phyloP scores from a whole-genome alignment of 2,113 vertebrate species.

The Cyprinodon variegatus region DNA sequence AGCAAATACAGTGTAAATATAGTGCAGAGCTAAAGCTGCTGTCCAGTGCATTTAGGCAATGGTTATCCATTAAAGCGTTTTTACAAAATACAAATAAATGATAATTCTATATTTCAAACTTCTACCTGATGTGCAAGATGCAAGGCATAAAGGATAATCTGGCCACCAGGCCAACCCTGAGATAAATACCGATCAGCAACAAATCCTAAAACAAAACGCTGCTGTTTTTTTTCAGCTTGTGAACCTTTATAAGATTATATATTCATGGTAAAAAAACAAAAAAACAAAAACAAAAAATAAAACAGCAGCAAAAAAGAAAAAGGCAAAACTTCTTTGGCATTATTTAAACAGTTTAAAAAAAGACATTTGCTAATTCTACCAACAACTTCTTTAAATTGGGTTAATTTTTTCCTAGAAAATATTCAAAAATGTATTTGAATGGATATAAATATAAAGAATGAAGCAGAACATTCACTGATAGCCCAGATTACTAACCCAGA shows the following conservation, averaged over 20 bases:
- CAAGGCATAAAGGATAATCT: not conserved
- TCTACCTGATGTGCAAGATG: not conserved
- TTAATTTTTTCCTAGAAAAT: not conserved
- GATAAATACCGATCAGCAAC: not conserved
- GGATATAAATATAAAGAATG: not conserved
- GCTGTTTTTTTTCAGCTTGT: not conserved
- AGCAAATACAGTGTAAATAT: not conserved
- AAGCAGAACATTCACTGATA: not conserved
- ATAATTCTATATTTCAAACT: slow-evolving; percentile 2
- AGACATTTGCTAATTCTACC: not conserved
- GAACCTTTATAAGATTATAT: not conserved
- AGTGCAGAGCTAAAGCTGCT: not conserved
- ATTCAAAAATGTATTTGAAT: not conserved
- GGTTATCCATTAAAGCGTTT: not conserved
- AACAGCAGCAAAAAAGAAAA: too few relatives aligned
- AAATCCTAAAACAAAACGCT: not conserved
- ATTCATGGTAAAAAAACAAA: not conserved
- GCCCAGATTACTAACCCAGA: too few relatives aligned
- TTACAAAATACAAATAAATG: slow-evolving; percentile 10
- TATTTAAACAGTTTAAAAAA: not conserved
- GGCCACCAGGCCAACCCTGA: not conserved
- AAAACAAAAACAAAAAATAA: too few relatives aligned
- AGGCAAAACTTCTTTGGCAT: not conserved
- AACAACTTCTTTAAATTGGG: not conserved
- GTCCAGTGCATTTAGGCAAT: not conserved